Base-by-base conservation (phyloP, 2,113 vertebrate species). In the Amblyopsis rosae region DNA sequence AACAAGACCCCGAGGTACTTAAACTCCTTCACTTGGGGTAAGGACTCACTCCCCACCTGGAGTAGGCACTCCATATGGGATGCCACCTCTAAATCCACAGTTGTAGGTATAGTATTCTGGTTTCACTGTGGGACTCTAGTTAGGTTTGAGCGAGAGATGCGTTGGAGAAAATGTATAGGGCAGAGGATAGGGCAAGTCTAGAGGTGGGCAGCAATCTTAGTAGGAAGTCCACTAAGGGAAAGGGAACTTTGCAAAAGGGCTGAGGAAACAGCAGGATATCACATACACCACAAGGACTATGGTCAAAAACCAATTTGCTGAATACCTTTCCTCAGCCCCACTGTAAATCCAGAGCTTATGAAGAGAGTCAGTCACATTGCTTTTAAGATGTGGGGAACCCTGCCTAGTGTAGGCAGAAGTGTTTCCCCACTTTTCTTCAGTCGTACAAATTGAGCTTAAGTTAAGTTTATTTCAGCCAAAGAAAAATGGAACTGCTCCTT, bases 221-320 rank as follows among this genome's bases (percentile, higher is more conserved):
- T 66, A 69, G 49, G 46, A 13, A 64, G 13, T 41, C 6, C 8
- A 16, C 64, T 33, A 13, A n/a, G 13, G 26, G 59, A 9, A 12
- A 16, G 54, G 66, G 71, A 82, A 82, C 80, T 77, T 83, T 60
- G 77, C 65, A 35, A 35, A 72, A 41, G 56, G 71, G 65, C 68
- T 62, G 60, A 67, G 68, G 67, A 47, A 35, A 68, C 69, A 69
- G 71, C 32, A 69, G 61, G 70, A 72, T 41, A 45, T 64, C 68
- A 76, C 69, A 80, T 13, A 66, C 64, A 50, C 70, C 62, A 51
- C 55, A 10, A 33, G 45, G 26, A 26, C 1, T 3, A 53, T 62
- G 70, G 68, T 71, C 82, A 82, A 83, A 87, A 60, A 83, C 68
- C 80, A 79, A 84, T 86, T 84, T 85, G 72, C 69, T 81, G 55